Evolutionary conservation across 2,797 vertebrate species (phyloP).

Genomic region (Bryconaethiops microstoma): DNA sequence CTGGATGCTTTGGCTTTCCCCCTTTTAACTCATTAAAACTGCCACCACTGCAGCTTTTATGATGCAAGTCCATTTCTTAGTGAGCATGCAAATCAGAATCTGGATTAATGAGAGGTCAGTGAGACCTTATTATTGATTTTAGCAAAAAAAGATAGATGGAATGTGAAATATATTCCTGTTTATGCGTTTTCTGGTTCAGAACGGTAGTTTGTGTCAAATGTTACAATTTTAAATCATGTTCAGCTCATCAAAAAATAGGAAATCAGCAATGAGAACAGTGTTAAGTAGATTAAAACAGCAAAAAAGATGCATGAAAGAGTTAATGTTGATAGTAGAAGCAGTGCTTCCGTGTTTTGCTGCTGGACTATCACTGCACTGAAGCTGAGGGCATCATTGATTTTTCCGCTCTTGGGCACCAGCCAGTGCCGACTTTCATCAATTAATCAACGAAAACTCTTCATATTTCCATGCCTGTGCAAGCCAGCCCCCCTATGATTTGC

Average conservation of each 20-base stretch:
- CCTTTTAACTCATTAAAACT: no score
- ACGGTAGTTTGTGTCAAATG: no score
- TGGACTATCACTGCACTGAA: slow-evolving; percentile 47
- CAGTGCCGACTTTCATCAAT: slow-evolving; percentile 63
- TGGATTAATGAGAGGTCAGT: no score
- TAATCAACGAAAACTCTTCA: slow-evolving; percentile 58
- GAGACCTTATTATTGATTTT: no score
- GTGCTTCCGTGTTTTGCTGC: slow-evolving; percentile 31
- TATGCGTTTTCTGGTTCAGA: no score
- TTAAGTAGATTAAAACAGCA: neutral
- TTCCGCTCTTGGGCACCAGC: slow-evolving; percentile 57
- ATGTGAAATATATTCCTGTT: no score
- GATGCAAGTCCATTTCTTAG: no score
- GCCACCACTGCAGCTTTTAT: no score
- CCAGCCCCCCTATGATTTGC: slow-evolving; percentile 31
- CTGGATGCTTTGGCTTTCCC: no score
- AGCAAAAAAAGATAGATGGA: no score
- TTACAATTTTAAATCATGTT: no score
- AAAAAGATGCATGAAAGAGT: neutral
- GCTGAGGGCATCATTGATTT: slow-evolving; percentile 64
- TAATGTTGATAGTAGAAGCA: slow-evolving; percentile 13
- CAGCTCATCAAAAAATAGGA: neutral
- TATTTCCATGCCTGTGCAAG: slow-evolving; percentile 62
- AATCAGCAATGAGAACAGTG: neutral
- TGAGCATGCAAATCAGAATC: no score